phyloP scores from a whole-genome alignment of 2,888 invertebrate species.

The Drosophila lacicola region DNA sequence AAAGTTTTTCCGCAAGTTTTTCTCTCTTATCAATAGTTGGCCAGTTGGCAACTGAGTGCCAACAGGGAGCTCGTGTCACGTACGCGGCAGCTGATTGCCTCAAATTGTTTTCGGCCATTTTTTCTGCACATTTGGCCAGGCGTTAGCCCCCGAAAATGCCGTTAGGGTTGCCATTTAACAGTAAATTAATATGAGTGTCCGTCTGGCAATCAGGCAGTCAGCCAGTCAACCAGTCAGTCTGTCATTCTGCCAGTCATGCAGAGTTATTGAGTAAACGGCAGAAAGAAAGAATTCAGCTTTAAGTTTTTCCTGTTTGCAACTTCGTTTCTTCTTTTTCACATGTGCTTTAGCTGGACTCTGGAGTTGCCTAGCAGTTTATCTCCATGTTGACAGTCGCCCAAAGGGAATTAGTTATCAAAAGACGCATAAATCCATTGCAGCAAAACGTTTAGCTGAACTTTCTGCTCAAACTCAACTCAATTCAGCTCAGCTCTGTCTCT shows the following conservation, averaged over 20 bases:
- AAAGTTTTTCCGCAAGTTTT: conserved; percentile 4
- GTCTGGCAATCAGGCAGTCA: conserved; percentile 22
- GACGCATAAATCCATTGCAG: conserved; percentile 73
- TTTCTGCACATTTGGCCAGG: conserved; percentile 53
- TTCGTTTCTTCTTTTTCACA: conserved; percentile 11
- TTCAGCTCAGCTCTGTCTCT: conserved; percentile 18
- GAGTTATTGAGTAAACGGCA: conserved; percentile 8
- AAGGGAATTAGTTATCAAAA: conserved; percentile 81
- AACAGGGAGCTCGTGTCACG: conserved; percentile 51
- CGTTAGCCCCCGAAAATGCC: conserved; percentile 43
- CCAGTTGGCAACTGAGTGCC: conserved; percentile 15
- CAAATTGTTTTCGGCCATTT: conserved; percentile 75
- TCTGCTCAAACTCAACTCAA: conserved; percentile 4
- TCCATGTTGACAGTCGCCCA: conserved; percentile 81
- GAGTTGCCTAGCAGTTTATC: conserved; percentile 71
- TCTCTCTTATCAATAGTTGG: conserved; percentile 47
- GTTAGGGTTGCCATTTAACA: conserved; percentile 55
- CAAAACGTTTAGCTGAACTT: conserved; percentile 34
- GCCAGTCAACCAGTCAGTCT: conserved; percentile 21
- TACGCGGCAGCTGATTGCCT: conserved; percentile 72
- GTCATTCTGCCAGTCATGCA: conserved; percentile 42
- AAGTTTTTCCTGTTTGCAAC: conserved; percentile 12
- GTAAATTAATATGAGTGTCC: conserved; percentile 62
- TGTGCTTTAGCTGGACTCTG: conserved; percentile 24
- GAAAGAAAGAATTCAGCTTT: conserved; percentile 16